Evolutionary conservation across 2,888 invertebrate species (phyloP).

Genomic region (Ceratothoa steindachneri): DNA sequence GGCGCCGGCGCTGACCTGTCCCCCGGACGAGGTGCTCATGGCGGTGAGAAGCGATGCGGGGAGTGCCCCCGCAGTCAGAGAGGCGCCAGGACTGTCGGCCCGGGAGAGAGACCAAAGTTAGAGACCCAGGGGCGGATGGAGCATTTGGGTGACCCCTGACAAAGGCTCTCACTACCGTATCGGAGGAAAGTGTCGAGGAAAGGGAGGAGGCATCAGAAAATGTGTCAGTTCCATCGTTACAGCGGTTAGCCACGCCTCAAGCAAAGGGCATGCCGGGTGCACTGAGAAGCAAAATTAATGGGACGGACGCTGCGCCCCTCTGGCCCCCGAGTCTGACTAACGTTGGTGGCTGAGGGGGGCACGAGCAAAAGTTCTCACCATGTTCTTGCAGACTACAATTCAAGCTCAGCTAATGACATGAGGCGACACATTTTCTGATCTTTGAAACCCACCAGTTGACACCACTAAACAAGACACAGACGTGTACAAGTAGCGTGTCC

Average conservation of each 20-base stretch:
- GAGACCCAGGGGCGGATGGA: slow-evolving; percentile 42
- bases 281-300: slow-evolving; percentile 40
- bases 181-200: neutral
- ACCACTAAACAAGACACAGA: too few relatives aligned
- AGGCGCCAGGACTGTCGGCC: slow-evolving; percentile 40
- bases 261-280: slow-evolving; percentile 36
- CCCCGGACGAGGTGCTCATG: neutral
- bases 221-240: slow-evolving; percentile 42
- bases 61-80: slow-evolving; percentile 39
- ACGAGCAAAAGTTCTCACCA: slow-evolving; percentile 48
- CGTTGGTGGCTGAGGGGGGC: slow-evolving; percentile 43
- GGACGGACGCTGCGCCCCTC: slow-evolving; percentile 15
- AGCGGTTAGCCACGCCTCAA: slow-evolving; percentile 42
- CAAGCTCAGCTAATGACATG: neutral
- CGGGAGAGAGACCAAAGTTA: slow-evolving; percentile 47
- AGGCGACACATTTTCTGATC: slow-evolving; percentile 47
- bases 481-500: too few relatives aligned
- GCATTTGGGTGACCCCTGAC: neutral
- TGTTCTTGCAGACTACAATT: neutral
- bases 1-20: slow-evolving; percentile 7
- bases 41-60: slow-evolving; percentile 27
- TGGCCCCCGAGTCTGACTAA: slow-evolving; percentile 45
- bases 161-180: slow-evolving; percentile 9
- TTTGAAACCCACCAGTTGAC: neutral
- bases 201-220: slow-evolving; percentile 37